These are phyloP conservation scores for Gobio occitaniae DNA, from an alignment of 2,797 vertebrate species.

Conservation along the genomic window DNA sequence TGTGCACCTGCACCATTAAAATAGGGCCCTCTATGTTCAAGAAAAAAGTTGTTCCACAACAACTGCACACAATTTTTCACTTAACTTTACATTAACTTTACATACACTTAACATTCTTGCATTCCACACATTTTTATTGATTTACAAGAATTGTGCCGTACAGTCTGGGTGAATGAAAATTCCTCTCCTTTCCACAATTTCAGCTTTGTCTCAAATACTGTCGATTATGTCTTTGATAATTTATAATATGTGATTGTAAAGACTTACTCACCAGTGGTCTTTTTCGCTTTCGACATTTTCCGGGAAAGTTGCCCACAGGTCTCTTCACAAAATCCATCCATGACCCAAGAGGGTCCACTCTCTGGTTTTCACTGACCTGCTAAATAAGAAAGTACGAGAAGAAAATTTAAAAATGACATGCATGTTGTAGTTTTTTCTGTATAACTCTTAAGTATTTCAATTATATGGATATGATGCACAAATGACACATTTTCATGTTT, in stretches of 20 bases:
- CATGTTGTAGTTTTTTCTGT: constrained; percentile 11
- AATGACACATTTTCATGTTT: background rate
- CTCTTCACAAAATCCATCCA: constrained; percentile 96
- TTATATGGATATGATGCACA: background rate
- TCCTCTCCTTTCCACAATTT: constrained; percentile 12
- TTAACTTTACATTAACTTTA: background rate
- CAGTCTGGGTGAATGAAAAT: constrained; percentile 25
- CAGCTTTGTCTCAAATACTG: constrained; percentile 1
- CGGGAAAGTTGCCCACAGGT: constrained; percentile 80
- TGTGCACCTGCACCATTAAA: too few species aligned
- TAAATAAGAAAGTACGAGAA: constrained; percentile 7
- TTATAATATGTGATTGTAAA: constrained; percentile 33
- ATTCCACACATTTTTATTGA: background rate
- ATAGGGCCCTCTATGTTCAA: too few species aligned
- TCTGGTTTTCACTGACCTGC: constrained; percentile 82
- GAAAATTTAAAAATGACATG: background rate
- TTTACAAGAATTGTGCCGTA: constrained; percentile 4
- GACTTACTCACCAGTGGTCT: constrained; percentile 81
- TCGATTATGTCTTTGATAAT: background rate
- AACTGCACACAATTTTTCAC: background rate
- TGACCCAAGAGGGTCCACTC: constrained; percentile 88
- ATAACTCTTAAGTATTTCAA: background rate
- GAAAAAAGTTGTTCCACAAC: background rate
- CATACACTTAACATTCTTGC: background rate
- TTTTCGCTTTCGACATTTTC: constrained; percentile 89